Base-by-base conservation (phyloP, 1,140 invertebrate species). In the Drosophila auraria region DNA sequence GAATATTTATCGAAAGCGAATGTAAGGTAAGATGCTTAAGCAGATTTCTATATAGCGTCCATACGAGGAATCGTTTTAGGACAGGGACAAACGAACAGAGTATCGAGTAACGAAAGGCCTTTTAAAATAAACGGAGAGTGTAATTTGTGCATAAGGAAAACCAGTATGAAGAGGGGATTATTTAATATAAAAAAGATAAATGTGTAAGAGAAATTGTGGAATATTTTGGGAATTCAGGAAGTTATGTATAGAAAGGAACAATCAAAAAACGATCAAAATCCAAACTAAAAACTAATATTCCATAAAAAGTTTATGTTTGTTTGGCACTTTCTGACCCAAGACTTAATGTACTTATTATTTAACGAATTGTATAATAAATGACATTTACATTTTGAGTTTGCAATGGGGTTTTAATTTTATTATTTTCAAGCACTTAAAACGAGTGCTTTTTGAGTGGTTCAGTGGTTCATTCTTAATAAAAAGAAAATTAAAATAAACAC, bases 51-150 rank as follows among this genome's bases (percentile, higher is more conserved):
- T 66, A 63, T 63, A 33, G 17, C 45, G 42, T 75, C 58, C 72
- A 75, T 42, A 63, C 15, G 57, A 20, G 74, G 73, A 77, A 51
- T 61, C 54, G 30, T 61, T 57, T 61, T 27, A 33, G 30, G 47
- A 60, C 50, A 23, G 33, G 51, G 51, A 83, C 53, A 33, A 54
- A 50, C 45, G 40, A 71, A 65, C 51, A 40, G 30, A 83, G 40
- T 38, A 82, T 49, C 40, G 27, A 80, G 44, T 45, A 82, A 86
- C 56, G 53, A 80, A 77, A 77, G 75, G 75, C 75, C 79, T 82
- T 83, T 87, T 38, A 75, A 75, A 80, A 66, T 59, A 77, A 77
- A 59, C 40, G 62, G 62, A 77, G 49, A 59, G 15, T 44, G 38
- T 65, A 58, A 58, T 65, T n/a, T 70, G 25, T 71, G 62, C 68